phyloP scores from a whole-genome alignment of 2,113 vertebrate species.

The Cheirogaleus medius region DNA sequence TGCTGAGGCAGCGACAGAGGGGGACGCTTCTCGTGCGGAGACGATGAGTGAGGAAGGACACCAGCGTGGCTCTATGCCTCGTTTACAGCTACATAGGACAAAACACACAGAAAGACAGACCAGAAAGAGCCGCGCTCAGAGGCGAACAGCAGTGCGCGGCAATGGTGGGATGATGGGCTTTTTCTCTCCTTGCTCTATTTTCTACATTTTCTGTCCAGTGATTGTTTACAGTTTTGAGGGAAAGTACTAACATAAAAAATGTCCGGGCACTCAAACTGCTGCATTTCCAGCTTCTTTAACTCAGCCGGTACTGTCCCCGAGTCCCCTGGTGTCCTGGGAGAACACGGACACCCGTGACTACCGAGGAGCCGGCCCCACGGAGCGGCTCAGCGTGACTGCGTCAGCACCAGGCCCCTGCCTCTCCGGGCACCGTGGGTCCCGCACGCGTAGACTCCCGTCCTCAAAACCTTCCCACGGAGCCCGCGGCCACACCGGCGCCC shows the following conservation, averaged over 20 bases:
- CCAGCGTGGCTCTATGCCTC: background rate
- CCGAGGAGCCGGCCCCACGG: background rate
- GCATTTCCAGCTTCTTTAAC: background rate
- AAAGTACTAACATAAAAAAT: background rate
- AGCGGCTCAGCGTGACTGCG: background rate
- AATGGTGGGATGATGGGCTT: background rate
- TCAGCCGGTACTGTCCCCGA: background rate
- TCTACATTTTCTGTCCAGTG: background rate
- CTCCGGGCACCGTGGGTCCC: rapidly evolving
- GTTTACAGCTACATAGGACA: rapidly evolving
- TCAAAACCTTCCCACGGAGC: background rate
- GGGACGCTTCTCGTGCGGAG: background rate
- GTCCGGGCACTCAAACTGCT: background rate
- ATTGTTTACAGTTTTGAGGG: background rate
- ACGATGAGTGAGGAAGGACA: too few relatives aligned
- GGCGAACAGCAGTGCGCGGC: background rate
- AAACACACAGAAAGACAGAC: background rate
- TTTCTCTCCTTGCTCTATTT: background rate
- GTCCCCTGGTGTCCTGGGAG: background rate
- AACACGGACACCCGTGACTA: background rate
- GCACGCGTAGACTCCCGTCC: background rate
- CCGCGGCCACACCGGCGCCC: rapidly evolving
- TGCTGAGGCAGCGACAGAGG: background rate
- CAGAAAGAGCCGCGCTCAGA: background rate
- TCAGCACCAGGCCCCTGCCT: background rate